Evolutionary conservation across 2,888 invertebrate genomes (phyloP), one percentile per base, ranked within the genome.

Genomic region (Deladenus siricidicola): DNA sequence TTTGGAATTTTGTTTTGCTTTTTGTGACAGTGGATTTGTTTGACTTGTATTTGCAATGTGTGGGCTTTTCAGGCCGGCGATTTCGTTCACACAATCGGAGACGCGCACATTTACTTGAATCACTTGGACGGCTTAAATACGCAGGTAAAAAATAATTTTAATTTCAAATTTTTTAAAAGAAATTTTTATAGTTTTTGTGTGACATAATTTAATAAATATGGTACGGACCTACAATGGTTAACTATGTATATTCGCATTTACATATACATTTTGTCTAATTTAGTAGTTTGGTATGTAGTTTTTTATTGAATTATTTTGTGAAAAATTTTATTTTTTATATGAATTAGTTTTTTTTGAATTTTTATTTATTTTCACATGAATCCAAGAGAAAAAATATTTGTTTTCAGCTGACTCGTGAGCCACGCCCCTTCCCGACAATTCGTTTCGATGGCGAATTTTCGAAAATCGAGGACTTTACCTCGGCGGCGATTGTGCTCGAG

Each of bases 71-170:
- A 89, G 87, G 86, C 91, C 52, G 91, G 89, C 39, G 93, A 94
- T 67, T 91, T 98, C 79, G 84, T 96, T 1, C 93, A 94, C 80
- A 89, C 90, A 0, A 84, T 92, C 69, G 96, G 96, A 14, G 96
- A 98, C 81, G 88, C 90, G 44, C 96, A 96, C 82, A 86, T 98
- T 1, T 98, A 96, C 79, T 80, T 85, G 10, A 93, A 90, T 79
- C 96, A 98, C 79, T 82, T 90, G 26, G 87, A 88, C 56, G 87
- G 90, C 0, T 81, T 96, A 1, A 84, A 86, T 75, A 85, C 86
- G 71, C 94, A 96, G 81, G 82, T 82, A 62, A 28, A 57, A 43
- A 2, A 23, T 42, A 52, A 17, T 28, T n/a, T 45, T 30, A 26
- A 21, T n/a, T 34, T 52, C 30, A 24, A 3, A 34, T 48, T 42